Evolutionary conservation across 2,113 vertebrate genomes (phyloP).

Genomic region (Gorsachius goisagi): DNA sequence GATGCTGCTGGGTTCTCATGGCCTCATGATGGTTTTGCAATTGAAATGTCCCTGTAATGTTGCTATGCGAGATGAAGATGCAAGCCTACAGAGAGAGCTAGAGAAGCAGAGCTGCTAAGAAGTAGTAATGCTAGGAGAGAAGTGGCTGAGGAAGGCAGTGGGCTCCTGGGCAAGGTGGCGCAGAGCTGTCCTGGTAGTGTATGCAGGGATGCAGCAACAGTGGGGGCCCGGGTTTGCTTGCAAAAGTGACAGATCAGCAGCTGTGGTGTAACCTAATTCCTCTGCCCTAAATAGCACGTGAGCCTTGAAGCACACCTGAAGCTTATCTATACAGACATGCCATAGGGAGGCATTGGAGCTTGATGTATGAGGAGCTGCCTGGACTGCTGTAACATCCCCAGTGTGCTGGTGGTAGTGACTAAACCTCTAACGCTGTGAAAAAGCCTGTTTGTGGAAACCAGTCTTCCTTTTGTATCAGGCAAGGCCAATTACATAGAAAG

Average conservation of each 20-base stretch:
- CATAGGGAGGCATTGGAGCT: rapidly evolving
- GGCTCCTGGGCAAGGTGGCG: rapidly evolving
- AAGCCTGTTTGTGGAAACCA: neutral
- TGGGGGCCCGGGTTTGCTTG: neutral
- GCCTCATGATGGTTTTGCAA: neutral
- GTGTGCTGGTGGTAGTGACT: neutral
- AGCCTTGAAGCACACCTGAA: neutral
- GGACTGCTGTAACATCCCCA: neutral
- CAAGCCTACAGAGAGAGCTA: neutral
- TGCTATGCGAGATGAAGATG: neutral
- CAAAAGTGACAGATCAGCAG: neutral
- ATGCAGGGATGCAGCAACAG: neutral
- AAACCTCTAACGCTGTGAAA: neutral
- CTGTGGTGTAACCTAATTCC: neutral
- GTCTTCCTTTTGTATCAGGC: neutral
- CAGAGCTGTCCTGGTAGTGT: neutral
- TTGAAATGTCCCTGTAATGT: neutral
- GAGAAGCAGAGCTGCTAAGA: neutral
- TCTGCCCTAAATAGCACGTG: neutral
- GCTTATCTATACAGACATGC: neutral
- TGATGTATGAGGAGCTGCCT: neutral
- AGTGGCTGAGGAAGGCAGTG: rapidly evolving
- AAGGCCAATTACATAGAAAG: neutral
- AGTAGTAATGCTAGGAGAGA: neutral
- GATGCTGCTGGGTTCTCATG: neutral